A percentile compares a stretch with the other conserved stretches of the same genome.
Evolutionary conservation across 1,140 invertebrate species (phyloP).

Genomic region (Monomorium pharaonis): DNA sequence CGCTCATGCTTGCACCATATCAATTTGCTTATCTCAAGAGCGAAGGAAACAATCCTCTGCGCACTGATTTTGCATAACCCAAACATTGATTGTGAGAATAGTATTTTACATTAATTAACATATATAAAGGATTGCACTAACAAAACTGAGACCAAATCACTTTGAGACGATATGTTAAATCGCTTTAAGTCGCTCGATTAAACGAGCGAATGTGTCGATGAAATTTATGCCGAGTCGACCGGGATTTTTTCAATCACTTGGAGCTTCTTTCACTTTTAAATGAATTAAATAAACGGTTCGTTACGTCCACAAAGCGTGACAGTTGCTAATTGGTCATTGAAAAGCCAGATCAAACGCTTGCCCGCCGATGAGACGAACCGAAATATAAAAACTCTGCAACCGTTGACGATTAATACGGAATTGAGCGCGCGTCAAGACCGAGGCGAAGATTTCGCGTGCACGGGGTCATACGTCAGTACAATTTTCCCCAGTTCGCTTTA

Average conservation of each 20-base stretch:
- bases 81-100: conserved; percentile 34
- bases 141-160: not conserved
- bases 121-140: not conserved
- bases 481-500: conserved; percentile 53
- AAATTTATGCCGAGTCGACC: not conserved
- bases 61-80: conserved; percentile 47
- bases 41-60: conserved; percentile 35
- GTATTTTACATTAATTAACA: conserved; percentile 47
- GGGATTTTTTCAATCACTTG: not conserved
- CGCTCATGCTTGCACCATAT: conserved; percentile 39
- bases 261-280: not conserved
- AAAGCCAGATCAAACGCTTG: not conserved
- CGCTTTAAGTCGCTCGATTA: not conserved
- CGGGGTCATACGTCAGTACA: conserved; percentile 22
- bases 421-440: conserved; percentile 36
- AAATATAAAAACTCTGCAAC: conserved; percentile 1
- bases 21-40: conserved; percentile 33
- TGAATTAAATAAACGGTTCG: not conserved
- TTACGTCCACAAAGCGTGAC: not conserved
- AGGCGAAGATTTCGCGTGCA: not conserved
- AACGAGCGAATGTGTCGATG: not conserved
- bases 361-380: not conserved
- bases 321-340: not conserved
- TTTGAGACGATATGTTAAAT: not conserved
- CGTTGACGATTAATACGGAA: conserved; percentile 13